phyloP scores from a whole-genome alignment of 2,797 vertebrate species.

The Platyrinchus mystaceus region DNA sequence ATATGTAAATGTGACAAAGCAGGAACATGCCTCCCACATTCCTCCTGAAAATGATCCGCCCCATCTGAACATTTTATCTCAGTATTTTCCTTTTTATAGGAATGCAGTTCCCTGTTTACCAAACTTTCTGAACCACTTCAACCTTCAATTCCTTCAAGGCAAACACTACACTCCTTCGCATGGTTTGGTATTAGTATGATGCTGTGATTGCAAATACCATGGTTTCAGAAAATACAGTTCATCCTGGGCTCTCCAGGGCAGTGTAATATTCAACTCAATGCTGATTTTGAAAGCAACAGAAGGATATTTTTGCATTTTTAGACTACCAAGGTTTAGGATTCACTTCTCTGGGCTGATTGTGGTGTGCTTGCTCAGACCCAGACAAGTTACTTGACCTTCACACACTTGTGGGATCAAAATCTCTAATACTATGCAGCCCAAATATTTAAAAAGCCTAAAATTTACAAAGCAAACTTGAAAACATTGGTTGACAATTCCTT shows the following conservation, averaged over 20 bases:
- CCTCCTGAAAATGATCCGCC: neutral
- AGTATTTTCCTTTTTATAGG: neutral
- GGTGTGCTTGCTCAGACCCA: neutral
- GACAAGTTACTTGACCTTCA: neutral
- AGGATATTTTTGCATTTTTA: neutral
- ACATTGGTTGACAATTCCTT: neutral
- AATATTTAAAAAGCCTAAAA: neutral
- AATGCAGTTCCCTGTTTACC: neutral
- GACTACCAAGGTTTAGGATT: neutral
- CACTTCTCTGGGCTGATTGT: neutral
- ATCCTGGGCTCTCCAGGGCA: neutral
- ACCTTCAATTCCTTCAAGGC: neutral
- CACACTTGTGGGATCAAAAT: neutral
- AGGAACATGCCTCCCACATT: neutral
- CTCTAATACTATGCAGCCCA: neutral
- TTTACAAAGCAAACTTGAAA: neutral
- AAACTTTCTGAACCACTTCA: neutral
- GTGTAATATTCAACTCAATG: neutral
- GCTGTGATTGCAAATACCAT: neutral
- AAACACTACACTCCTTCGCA: neutral
- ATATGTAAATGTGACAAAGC: neutral
- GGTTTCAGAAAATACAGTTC: neutral
- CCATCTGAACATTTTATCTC: neutral
- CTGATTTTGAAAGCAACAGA: neutral
- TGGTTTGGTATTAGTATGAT: neutral